Evolutionary conservation across 2,113 vertebrate species (phyloP).

Genomic region (Percopsis transmontana): DNA sequence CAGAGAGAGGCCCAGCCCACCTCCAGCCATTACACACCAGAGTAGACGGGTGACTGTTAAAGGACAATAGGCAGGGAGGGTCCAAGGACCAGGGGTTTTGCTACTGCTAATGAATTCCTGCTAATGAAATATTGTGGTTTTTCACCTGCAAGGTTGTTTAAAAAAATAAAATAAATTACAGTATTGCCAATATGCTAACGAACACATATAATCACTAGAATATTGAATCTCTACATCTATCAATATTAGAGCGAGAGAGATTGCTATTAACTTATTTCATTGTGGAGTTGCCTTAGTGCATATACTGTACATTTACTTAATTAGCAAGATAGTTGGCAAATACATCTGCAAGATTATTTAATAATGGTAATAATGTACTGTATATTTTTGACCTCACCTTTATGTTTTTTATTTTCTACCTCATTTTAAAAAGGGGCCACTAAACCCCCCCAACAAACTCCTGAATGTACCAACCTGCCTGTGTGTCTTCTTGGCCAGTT

Average conservation of each 20-base stretch:
- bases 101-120: slow-evolving; percentile 14
- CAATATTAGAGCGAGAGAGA: neutral
- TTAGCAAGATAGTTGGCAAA: neutral
- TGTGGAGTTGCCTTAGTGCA: too few relatives aligned
- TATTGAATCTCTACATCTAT: neutral
- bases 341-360: neutral
- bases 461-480: slow-evolving; percentile 6
- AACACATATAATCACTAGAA: neutral
- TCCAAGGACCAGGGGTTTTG: slow-evolving; percentile 47
- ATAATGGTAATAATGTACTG: neutral
- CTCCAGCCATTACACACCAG: slow-evolving; percentile 58
- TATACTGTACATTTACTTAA: too few relatives aligned
- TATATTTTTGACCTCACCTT: neutral
- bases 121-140: slow-evolving; percentile 27
- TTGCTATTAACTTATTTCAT: neutral
- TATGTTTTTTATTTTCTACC: slow-evolving; percentile 5
- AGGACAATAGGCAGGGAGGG: slow-evolving; percentile 48
- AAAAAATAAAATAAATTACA: too few relatives aligned
- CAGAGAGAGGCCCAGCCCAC: slow-evolving; percentile 66
- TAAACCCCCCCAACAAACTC: slow-evolving; percentile 5
- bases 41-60: slow-evolving; percentile 56
- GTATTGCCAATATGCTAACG: too few relatives aligned
- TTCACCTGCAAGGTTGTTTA: slow-evolving; percentile 10
- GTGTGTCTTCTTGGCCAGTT: slow-evolving; percentile 59
- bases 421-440: slow-evolving; percentile 5